Percentiles rank a stretch among this genome's conserved stretches.
Evolutionary conservation across 37 sponge, comb jelly and placozoan species (phyloP).

Genomic region (Crambe crambe): DNA sequence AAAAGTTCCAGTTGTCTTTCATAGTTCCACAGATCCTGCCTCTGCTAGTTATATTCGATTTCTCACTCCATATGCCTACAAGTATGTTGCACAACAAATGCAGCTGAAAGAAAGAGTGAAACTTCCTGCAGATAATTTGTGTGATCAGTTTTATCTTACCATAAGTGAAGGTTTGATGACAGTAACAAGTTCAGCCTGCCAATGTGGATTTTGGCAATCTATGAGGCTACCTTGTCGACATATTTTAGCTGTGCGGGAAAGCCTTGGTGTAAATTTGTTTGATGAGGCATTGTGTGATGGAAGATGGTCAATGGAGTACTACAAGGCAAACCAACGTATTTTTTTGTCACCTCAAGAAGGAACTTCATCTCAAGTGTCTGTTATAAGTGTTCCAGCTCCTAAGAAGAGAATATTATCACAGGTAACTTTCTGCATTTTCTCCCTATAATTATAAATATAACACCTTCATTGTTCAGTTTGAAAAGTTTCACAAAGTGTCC

Average conservation of each 20-base stretch:
- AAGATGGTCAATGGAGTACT: constrained; percentile 29
- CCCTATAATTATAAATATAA: not conserved
- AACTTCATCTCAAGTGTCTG: not conserved
- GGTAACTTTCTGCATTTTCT: not conserved
- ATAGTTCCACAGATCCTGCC: not conserved
- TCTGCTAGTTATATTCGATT: not conserved
- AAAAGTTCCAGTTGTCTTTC: constrained; percentile 29
- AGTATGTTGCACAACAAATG: constrained; percentile 40
- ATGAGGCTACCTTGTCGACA: constrained; percentile 59
- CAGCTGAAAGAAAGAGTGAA: constrained; percentile 24
- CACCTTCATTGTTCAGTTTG: not conserved
- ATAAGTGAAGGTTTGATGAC: not conserved
- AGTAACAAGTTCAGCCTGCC: constrained; percentile 12
- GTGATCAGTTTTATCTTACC: not conserved
- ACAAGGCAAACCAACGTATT: constrained; percentile 18
- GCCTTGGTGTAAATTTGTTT: constrained; percentile 9
- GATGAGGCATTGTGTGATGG: constrained; percentile 40
- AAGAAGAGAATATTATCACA: constrained; percentile 25
- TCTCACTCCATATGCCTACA: constrained; percentile 45
- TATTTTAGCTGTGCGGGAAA: constrained; percentile 30
- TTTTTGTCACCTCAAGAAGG: not conserved
- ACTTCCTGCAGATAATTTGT: not conserved
- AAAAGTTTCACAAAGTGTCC: constrained; percentile 29
- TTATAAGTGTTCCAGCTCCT: not conserved
- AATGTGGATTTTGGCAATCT: constrained; percentile 20